Base-by-base conservation (phyloP, 37 sponge, comb jelly and placozoan species). In the Trichoplax adhaerens region DNA sequence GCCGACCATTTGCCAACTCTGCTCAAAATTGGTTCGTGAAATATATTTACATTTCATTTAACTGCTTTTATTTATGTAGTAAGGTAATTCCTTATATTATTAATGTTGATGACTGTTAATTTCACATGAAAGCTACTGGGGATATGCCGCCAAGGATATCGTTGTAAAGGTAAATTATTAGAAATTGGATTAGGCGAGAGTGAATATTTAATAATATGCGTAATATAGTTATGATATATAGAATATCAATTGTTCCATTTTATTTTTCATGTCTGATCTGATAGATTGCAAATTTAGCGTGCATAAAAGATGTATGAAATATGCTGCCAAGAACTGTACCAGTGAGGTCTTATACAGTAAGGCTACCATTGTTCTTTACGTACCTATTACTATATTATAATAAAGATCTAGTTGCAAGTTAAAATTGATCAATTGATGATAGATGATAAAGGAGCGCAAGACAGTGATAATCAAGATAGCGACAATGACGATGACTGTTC, bases 1-100 rank as follows among this genome's bases (percentile, higher is more conserved):
- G 29, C 86, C 84, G 0, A 95, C 96, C 1, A 80, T 74, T 53
- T 95, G 96, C 61, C 75, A 80, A 61, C 75, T 80, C 70, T 95
- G 96, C 77, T 87, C 84, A 76, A 89, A 84, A 69, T 61, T 82
- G 80, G 95, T 94, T 64, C 71, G 90, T 76, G 10, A 2, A 10
- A 58, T 56, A 4, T 70, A 7, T 4, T 70, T 48, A 70, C 29
- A 29, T 29, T 29, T 29, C 29, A 29, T 29, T 29, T 29, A 29
- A 29, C 29, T 29, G 29, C 29, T 29, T 29, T 29, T 29, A 29
- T 29, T 29, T 29, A 29, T 29, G 29, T 29, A 29, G 29, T 29
- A 29, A 29, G 29, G 29, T 29, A 29, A 29, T 29, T 1, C 48
- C 47, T 52, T 8, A 47, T 60, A 50, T 1, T n/a, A 49, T 61